These are phyloP conservation scores for Akabosia matsudoensis DNA, from an alignment of 1,140 invertebrate species.

Conservation along the genomic window DNA sequence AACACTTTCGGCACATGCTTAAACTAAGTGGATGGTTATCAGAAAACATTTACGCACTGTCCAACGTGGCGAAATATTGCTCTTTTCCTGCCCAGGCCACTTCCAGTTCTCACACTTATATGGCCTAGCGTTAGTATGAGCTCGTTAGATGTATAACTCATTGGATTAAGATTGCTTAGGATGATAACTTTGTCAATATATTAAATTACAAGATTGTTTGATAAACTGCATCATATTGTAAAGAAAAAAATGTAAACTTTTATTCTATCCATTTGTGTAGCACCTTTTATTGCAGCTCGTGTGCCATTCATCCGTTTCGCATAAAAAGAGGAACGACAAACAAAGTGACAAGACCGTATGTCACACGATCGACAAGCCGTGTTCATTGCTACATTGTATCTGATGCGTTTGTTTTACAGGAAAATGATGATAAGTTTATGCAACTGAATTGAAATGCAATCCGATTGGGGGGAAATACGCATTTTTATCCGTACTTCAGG, in stretches of 20 bases:
- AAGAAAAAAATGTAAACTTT: neutral
- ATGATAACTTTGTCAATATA: too few species aligned
- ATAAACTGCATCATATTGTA: neutral
- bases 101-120: neutral
- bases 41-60: neutral
- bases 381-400: neutral
- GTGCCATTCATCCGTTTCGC: neutral
- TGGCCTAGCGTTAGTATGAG: neutral
- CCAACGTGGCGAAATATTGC: too few species aligned
- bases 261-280: neutral
- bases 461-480: neutral
- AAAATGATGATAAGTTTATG: neutral
- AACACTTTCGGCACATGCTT: too few species aligned
- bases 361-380: neutral
- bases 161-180: neutral
- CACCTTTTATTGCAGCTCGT: neutral
- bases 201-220: neutral
- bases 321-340: slow-evolving; percentile 10
- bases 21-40: neutral
- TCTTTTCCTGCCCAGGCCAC: too few species aligned
- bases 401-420: neutral
- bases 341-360: slow-evolving; percentile 12
- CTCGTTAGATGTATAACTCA: neutral
- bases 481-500: neutral
- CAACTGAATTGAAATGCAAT: neutral